A percentile compares a stretch with the other conserved stretches of the same genome.
Conservation (phyloP, 2,113 vertebrate genomes). For the Ancistrus triradiatus region DNA sequence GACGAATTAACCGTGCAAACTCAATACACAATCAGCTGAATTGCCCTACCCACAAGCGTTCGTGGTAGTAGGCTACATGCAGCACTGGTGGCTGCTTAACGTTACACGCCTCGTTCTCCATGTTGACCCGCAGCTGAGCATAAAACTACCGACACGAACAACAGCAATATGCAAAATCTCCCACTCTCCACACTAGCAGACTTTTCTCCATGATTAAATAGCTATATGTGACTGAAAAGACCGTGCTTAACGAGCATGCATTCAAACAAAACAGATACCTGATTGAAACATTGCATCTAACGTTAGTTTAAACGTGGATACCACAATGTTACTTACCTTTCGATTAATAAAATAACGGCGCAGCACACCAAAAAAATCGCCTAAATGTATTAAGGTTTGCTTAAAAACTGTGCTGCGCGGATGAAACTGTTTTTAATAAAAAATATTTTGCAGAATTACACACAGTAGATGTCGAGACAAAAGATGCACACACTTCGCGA, state of each 20-base stretch:
- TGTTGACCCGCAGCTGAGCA: constrained; percentile 41
- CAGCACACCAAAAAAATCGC: constrained; percentile 8
- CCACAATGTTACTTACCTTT: constrained; percentile 34
- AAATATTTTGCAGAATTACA: background rate
- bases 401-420: background rate
- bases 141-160: background rate
- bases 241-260: background rate
- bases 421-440: background rate
- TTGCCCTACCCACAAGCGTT: constrained; percentile 9
- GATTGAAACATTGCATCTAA: background rate
- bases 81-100: constrained; percentile 1
- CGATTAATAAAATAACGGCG: constrained; percentile 5
- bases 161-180: background rate
- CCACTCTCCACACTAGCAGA: background rate
- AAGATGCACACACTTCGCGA: constrained; percentile 47
- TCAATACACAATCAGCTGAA: no score
- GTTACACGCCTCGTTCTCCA: constrained; percentile 41
- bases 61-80: constrained; percentile 2
- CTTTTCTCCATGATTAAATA: background rate
- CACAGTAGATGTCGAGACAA: constrained; percentile 34
- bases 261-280: background rate
- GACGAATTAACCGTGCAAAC: no score
- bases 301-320: constrained; percentile 14
- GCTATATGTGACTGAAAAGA: background rate
- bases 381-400: background rate